A percentile compares a stretch with the other conserved stretches of the same genome.
phyloP scores from a whole-genome alignment of 2,113 vertebrate genomes.

The Petaurus breviceps region DNA sequence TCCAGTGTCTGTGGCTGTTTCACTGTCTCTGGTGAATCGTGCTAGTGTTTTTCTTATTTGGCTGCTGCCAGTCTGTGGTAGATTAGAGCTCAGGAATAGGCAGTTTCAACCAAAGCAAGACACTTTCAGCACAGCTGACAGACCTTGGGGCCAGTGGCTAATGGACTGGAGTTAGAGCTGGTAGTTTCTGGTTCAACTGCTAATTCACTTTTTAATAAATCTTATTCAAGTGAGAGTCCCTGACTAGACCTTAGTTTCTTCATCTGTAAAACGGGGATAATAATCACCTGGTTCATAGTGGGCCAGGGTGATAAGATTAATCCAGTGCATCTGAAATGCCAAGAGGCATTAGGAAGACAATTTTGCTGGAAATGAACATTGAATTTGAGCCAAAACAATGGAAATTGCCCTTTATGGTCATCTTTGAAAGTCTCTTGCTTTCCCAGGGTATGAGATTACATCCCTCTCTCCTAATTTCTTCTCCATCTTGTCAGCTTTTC shows the following conservation, averaged over 20 bases:
- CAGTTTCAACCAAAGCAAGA: constrained; percentile 73
- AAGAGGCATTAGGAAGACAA: constrained; percentile 30
- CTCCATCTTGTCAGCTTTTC: constrained; percentile 66
- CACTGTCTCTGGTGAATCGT: constrained; percentile 44
- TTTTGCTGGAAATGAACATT: not conserved
- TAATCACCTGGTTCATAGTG: not conserved
- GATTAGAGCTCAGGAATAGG: constrained; percentile 23
- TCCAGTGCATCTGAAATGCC: constrained; percentile 49
- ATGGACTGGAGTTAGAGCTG: not conserved
- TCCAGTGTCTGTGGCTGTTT: constrained; percentile 52
- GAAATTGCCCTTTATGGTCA: constrained; percentile 25
- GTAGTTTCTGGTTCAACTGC: not conserved
- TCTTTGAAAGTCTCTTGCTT: constrained; percentile 77
- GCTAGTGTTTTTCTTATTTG: constrained; percentile 12
- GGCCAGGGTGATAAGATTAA: constrained; percentile 15
- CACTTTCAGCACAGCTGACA: constrained; percentile 55
- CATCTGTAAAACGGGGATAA: constrained; percentile 40
- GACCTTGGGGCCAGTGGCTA: constrained; percentile 10
- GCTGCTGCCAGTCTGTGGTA: constrained; percentile 12
- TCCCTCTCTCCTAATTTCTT: not conserved
- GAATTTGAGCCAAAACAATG: constrained; percentile 39
- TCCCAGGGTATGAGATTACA: constrained; percentile 44
- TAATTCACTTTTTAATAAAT: not conserved
- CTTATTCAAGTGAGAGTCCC: not conserved
- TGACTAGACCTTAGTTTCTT: constrained; percentile 8